phyloP scores from a whole-genome alignment of 1,140 invertebrate species.

The Theocolax elegans region DNA sequence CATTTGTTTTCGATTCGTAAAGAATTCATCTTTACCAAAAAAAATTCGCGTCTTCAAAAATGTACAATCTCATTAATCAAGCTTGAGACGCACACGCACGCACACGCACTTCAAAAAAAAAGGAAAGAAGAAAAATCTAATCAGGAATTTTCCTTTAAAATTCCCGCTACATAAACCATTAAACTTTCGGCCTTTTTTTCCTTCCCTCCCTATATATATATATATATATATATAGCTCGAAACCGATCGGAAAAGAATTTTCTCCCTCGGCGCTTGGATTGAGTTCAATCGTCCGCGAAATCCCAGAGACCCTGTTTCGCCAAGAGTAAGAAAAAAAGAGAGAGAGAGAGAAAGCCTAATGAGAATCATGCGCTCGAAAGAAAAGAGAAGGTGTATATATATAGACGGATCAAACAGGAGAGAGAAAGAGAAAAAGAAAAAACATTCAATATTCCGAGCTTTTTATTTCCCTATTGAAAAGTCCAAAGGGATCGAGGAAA shows the following conservation, averaged over 20 bases:
- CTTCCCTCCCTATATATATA: no score
- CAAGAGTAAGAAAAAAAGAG: neutral
- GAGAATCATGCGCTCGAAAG: slow-evolving; percentile 9
- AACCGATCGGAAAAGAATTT: slow-evolving; percentile 26
- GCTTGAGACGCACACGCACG: no score
- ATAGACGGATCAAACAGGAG: neutral
- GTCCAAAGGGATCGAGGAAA: slow-evolving; percentile 20
- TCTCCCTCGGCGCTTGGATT: slow-evolving; percentile 1
- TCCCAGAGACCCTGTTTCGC: slow-evolving; percentile 18
- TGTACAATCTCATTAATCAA: no score
- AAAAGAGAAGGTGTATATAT: slow-evolving; percentile 5
- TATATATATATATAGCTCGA: no score
- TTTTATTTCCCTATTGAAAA: slow-evolving; percentile 13
- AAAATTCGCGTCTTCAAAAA: no score
- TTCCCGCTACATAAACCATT: neutral
- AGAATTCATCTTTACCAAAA: no score
- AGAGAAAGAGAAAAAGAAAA: neutral
- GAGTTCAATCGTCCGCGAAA: slow-evolving; percentile 29
- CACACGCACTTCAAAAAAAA: no score
- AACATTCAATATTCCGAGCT: slow-evolving; percentile 24
- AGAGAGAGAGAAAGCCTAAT: slow-evolving; percentile 17
- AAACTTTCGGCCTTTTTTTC: slow-evolving; percentile 9
- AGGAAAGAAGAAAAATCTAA: no score
- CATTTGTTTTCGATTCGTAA: no score
- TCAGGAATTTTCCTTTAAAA: slow-evolving; percentile 26